Conservation (phyloP, 2,797 vertebrate genomes). For the Syngnathus rostellatus region DNA sequence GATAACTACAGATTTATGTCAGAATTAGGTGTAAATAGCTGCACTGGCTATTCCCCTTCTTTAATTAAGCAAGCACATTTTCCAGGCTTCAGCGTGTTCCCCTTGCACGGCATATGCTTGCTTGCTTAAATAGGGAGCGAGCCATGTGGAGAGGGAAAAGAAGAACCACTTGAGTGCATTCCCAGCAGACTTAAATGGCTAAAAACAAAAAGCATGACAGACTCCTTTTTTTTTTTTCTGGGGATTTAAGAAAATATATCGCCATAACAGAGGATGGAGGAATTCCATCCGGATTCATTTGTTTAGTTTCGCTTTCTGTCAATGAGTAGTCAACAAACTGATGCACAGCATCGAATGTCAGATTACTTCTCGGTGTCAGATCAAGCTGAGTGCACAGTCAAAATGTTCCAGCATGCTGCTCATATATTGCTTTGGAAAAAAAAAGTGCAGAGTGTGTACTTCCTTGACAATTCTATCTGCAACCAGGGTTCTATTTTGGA, state of each 20-base stretch:
- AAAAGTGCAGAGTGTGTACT: constrained; percentile 28
- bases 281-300: not conserved
- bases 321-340: constrained; percentile 21
- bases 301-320: not conserved
- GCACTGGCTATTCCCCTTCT: constrained; percentile 49
- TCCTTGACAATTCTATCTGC: constrained; percentile 37
- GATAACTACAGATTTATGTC: constrained; percentile 71
- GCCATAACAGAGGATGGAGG: not conserved
- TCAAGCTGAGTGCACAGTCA: constrained; percentile 30
- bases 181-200: constrained; percentile 16
- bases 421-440: constrained; percentile 36
- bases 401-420: constrained; percentile 21
- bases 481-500: constrained; percentile 29
- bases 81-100: constrained; percentile 30
- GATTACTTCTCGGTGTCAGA: constrained; percentile 30
- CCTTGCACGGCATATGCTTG: constrained; percentile 36
- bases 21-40: constrained; percentile 64
- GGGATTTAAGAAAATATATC: not conserved
- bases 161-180: constrained; percentile 17
- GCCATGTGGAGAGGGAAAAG: constrained; percentile 24
- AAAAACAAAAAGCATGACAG: constrained; percentile 5
- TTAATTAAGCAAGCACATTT: constrained; percentile 68
- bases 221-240: not conserved
- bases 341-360: constrained; percentile 35
- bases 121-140: constrained; percentile 39